Evolutionary conservation across 2,888 invertebrate genomes (phyloP), one percentile per base, ranked within the genome.

Genomic region (Pomacea canaliculata): DNA sequence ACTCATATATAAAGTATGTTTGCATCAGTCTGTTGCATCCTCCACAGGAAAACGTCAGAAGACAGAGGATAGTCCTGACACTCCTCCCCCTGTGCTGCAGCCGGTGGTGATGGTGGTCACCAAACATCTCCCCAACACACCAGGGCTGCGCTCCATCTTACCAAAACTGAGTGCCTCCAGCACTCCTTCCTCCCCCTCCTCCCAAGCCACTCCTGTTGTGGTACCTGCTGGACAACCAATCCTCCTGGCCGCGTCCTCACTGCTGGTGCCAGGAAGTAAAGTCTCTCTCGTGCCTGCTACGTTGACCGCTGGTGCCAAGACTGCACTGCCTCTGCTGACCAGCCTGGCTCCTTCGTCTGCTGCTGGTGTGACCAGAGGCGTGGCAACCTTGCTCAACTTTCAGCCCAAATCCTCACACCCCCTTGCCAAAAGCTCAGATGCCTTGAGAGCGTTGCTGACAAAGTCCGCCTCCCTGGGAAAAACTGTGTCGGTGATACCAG

Each of bases 81-180:
- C 49, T 13, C 18, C n/a, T 27, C 37, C 67, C 48, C 46, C 37
- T 46, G 12, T 23, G 49, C 49, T 37, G 13, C 73, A 73, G 63
- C 73, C 77, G 16, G 78, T 82, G 48, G 78, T 82, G 7, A 81
- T 79, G 74, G 77, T 82, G 56, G 82, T 82, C 37, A 70, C 82
- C 8, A 77, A 80, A 65, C 79, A 79, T 71, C 62, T 63, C 49
- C 79, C 78, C 10, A 77, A 76, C 10, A 73, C 80, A 1, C 80
- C 83, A 4, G 80, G 80, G 51, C 79, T 83, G 46, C 78, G 82
- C 46, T 83, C 83, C 49, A 73, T 83, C 46, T 69, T 82, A n/a
- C 82, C 80, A 19, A 76, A 76, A 51, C 71, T 74, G 18, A 51
- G 70, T 63, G 51, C 74, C 49, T 51, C 68, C 23, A 16, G 51